Evolutionary conservation across 2,888 invertebrate genomes (phyloP).

Genomic region (Microplitis manilae): DNA sequence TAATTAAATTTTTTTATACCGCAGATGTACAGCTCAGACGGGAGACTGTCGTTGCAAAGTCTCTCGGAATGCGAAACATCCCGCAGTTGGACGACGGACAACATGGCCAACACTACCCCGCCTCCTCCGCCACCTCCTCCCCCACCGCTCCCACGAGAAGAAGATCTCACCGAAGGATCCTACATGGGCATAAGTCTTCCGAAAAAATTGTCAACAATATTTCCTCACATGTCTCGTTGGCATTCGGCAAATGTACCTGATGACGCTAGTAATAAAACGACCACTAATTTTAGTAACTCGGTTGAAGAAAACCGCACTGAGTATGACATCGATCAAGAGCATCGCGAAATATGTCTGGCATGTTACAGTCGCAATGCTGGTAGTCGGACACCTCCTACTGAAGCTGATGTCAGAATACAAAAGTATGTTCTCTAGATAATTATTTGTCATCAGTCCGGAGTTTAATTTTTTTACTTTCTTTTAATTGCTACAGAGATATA

Average conservation of each 20-base stretch:
- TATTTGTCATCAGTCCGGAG: background rate
- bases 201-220: slow-evolving; percentile 78
- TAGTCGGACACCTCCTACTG: slow-evolving; percentile 52
- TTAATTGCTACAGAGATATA: slow-evolving; percentile 69
- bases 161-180: slow-evolving; percentile 75
- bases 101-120: slow-evolving; percentile 58
- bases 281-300: slow-evolving; percentile 51
- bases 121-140: slow-evolving; percentile 53
- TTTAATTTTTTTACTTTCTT: slow-evolving; percentile 2
- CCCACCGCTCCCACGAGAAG: slow-evolving; percentile 60
- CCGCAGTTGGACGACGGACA: slow-evolving; percentile 65
- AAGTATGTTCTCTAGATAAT: slow-evolving; percentile 52
- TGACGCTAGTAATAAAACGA: slow-evolving; percentile 46
- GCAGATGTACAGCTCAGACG: slow-evolving; percentile 68
- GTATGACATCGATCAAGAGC: slow-evolving; percentile 57
- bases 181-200: slow-evolving; percentile 86
- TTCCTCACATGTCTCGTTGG: slow-evolving; percentile 72
- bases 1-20: slow-evolving; percentile 39
- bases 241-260: slow-evolving; percentile 43
- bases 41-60: slow-evolving; percentile 66
- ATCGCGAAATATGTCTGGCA: slow-evolving; percentile 63
- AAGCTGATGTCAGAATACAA: slow-evolving; percentile 59
- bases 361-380: slow-evolving; percentile 58
- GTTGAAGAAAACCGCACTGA: slow-evolving; percentile 64
- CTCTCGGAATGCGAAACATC: slow-evolving; percentile 67